A percentile compares a stretch with the other conserved stretches of the same genome.
phyloP scores from a whole-genome alignment of 2,113 vertebrate species.

The Erythrolamprus reginae region DNA sequence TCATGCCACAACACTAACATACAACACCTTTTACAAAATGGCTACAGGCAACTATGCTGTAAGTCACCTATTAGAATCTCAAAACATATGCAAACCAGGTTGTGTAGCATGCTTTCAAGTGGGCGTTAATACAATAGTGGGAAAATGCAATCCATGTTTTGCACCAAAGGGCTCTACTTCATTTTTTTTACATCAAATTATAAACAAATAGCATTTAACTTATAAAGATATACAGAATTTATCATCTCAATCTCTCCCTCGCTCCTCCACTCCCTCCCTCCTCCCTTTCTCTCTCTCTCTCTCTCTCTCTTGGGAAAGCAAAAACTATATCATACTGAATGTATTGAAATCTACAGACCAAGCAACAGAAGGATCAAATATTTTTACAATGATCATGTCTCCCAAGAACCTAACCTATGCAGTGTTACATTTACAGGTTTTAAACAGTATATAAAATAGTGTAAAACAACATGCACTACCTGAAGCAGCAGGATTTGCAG shows the following conservation, averaged over 20 bases:
- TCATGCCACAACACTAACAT: not conserved
- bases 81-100: slow-evolving; percentile 21
- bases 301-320: not conserved
- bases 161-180: not conserved
- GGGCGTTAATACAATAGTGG: not conserved
- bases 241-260: not conserved
- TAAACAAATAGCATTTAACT: not conserved
- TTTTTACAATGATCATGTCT: slow-evolving; percentile 12
- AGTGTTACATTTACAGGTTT: not conserved
- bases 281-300: no score
- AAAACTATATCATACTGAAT: not conserved
- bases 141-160: not conserved
- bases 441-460: slow-evolving; percentile 21
- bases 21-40: not conserved
- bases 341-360: not conserved
- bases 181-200: not conserved
- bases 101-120: not conserved
- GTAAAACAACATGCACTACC: slow-evolving; percentile 63
- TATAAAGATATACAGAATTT: not conserved
- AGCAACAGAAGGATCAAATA: not conserved
- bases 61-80: not conserved
- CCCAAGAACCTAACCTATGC: slow-evolving; percentile 31
- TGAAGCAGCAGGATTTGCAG: slow-evolving; percentile 83
- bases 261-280: no score
- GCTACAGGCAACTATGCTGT: slow-evolving; percentile 13